Evolutionary conservation across 2,113 vertebrate species (phyloP).

Genomic region (Lethenteron camtschaticum): DNA sequence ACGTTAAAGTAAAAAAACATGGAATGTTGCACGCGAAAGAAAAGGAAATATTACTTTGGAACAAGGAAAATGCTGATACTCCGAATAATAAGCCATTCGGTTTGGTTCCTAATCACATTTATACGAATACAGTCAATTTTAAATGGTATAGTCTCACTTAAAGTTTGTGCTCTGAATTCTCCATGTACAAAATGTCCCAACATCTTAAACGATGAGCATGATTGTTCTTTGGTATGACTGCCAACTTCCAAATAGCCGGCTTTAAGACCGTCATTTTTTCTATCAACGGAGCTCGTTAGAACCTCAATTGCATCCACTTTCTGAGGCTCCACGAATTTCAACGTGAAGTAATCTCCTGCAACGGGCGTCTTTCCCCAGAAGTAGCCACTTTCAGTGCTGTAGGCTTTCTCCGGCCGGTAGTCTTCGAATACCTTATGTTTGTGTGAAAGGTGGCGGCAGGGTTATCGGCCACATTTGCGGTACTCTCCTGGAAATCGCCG

Average conservation of each 20-base stretch:
- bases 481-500: conserved; percentile 19
- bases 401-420: conserved; percentile 26
- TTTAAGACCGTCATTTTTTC: conserved; percentile 16
- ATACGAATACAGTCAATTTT: conserved; percentile 32
- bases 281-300: conserved; percentile 20
- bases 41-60: too few species aligned
- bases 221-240: accelerated
- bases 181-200: conserved; percentile 33
- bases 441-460: conserved; percentile 26
- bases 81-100: conserved; percentile 33
- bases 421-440: conserved; percentile 20
- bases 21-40: too few species aligned
- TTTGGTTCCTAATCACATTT: conserved; percentile 25
- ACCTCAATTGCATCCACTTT: conserved; percentile 22
- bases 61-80: conserved; percentile 25
- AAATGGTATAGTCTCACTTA: conserved; percentile 16
- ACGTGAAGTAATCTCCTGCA: conserved; percentile 24
- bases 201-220: conserved; percentile 22
- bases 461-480: conserved; percentile 22
- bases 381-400: conserved; percentile 17
- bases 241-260: conserved; percentile 35
- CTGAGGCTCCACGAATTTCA: conserved; percentile 22
- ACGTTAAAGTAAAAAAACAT: too few species aligned
- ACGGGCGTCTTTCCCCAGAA: conserved; percentile 32
- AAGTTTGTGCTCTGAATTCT: conserved; percentile 17